Conservation (phyloP, 2,797 vertebrate species). For the Chiloscyllium punctatum region DNA sequence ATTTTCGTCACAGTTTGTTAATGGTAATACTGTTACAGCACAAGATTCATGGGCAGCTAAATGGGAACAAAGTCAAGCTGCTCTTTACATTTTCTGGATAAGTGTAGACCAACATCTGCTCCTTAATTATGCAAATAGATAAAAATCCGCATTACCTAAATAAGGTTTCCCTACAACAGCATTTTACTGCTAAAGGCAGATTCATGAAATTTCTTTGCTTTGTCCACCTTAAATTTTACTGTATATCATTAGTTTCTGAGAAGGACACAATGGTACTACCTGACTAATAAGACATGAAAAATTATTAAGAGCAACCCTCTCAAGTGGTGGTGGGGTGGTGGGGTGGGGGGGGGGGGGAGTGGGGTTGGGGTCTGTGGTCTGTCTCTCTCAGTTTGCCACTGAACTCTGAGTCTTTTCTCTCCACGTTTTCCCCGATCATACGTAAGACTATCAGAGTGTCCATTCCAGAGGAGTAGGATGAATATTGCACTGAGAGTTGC, state of each 20-base stretch:
- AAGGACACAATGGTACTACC: not conserved
- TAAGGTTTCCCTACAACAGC: constrained; percentile 11
- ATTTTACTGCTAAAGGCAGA: constrained; percentile 12
- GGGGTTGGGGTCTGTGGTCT: too few species aligned
- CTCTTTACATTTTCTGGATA: constrained; percentile 34
- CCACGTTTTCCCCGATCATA: not conserved
- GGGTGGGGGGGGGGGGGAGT: too few species aligned
- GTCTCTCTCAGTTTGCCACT: not conserved
- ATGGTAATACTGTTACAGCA: constrained; percentile 19
- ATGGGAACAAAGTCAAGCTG: constrained; percentile 36
- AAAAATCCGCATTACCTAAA: constrained; percentile 30
- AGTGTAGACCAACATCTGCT: constrained; percentile 29
- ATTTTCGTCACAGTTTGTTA: constrained; percentile 32
- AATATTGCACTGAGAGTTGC: not conserved
- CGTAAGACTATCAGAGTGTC: not conserved
- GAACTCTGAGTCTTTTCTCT: too few species aligned
- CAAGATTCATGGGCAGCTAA: constrained; percentile 32
- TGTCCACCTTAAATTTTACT: not conserved
- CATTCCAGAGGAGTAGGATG: not conserved
- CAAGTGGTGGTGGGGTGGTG: not conserved
- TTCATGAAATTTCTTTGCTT: constrained; percentile 1
- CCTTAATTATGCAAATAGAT: constrained; percentile 30
- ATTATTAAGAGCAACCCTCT: not conserved
- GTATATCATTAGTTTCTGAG: not conserved
- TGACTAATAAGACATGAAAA: constrained; percentile 4